A percentile compares a stretch with the other conserved stretches of the same genome.
These are phyloP conservation scores for Acholoe squamosa DNA, from an alignment of 2,888 invertebrate species.

Conservation along the genomic window DNA sequence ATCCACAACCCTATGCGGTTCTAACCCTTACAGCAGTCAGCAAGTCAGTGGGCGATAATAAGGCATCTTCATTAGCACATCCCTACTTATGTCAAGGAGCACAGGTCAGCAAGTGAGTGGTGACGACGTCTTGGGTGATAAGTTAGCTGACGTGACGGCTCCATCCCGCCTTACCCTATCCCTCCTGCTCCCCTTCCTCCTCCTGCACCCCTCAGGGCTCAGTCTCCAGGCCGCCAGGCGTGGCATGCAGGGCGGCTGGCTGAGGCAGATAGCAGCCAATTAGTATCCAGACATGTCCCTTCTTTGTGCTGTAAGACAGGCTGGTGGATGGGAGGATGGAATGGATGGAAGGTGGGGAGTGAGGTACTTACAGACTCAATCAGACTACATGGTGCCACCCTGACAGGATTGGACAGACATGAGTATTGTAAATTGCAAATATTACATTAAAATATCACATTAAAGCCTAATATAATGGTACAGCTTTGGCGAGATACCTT, in stretches of 20 bases:
- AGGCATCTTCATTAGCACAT: constrained; percentile 25
- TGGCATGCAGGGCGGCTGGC: constrained; percentile 11
- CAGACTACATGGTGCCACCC: not conserved
- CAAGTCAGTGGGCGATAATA: constrained; percentile 35
- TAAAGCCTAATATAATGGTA: too few species aligned
- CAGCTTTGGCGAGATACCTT: too few species aligned
- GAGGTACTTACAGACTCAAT: not conserved
- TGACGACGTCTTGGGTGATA: constrained; percentile 16
- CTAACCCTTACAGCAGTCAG: not conserved
- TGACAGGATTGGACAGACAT: not conserved
- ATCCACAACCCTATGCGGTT: not conserved
- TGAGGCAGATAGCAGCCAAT: constrained; percentile 38
- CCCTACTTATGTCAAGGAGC: not conserved
- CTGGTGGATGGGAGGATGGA: not conserved
- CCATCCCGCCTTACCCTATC: constrained; percentile 7
- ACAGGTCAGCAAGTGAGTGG: not conserved
- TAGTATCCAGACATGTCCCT: not conserved
- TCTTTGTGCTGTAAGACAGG: constrained; percentile 47
- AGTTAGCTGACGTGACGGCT: constrained; percentile 31
- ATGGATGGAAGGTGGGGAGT: too few species aligned
- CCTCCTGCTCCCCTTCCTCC: not conserved
- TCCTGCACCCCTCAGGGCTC: not conserved
- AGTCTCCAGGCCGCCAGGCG: constrained; percentile 5
- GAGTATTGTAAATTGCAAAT: too few species aligned
- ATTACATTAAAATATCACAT: too few species aligned